These are phyloP conservation scores for Lamprotornis superbus DNA, from an alignment of 2,113 vertebrate genomes.

Conservation along the genomic window DNA sequence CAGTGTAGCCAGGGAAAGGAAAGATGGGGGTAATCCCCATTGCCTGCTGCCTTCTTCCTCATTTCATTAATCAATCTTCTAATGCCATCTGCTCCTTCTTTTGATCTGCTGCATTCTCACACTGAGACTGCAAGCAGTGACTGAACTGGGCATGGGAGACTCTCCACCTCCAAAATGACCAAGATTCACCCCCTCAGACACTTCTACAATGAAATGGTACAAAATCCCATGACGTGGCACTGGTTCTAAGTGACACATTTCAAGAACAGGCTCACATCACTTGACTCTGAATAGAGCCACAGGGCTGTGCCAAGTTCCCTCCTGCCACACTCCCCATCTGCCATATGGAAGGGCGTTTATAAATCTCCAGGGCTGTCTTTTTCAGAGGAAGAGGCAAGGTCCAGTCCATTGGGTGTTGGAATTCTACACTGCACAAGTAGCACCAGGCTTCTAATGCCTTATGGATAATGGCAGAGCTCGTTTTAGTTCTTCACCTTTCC, in stretches of 20 bases:
- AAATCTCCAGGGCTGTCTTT: not conserved
- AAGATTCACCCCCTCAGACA: not conserved
- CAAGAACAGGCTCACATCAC: not conserved
- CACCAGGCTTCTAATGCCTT: not conserved
- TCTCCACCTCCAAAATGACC: not conserved
- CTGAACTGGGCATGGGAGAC: not conserved
- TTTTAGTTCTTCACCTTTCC: not conserved
- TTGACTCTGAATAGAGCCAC: not conserved
- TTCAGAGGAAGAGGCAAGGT: not conserved
- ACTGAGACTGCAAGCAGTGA: not conserved
- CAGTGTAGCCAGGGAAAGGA: not conserved
- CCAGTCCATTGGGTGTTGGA: not conserved
- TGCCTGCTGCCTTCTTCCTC: not conserved
- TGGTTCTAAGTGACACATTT: not conserved
- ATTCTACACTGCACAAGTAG: not conserved
- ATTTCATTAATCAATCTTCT: not conserved
- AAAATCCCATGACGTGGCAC: accelerated
- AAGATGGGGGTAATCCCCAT: not conserved
- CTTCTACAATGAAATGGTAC: not conserved
- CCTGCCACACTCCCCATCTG: not conserved
- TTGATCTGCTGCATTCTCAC: not conserved
- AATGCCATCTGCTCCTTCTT: not conserved
- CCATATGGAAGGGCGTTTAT: not conserved
- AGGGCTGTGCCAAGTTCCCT: not conserved
- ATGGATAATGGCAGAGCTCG: not conserved